A percentile compares a stretch with the other conserved stretches of the same genome.
These are phyloP conservation scores for Paramisgurnus dabryanus DNA, from an alignment of 2,113 vertebrate genomes.

Conservation along the genomic window DNA sequence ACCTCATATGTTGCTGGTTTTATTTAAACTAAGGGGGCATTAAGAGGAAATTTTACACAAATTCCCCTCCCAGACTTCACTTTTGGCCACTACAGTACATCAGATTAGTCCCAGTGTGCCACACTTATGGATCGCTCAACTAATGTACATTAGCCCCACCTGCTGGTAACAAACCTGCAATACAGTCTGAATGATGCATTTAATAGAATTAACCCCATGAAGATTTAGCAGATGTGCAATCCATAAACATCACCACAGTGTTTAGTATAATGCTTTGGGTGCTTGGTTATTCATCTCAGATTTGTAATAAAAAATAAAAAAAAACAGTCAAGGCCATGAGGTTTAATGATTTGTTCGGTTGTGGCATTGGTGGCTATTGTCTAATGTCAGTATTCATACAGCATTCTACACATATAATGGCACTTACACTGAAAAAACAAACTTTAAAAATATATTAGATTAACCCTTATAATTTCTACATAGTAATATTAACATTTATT, in stretches of 20 bases:
- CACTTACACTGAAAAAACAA: no score
- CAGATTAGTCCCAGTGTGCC: constrained; percentile 7
- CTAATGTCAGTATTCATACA: constrained; percentile 6
- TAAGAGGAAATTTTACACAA: no score
- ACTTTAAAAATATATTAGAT: no score
- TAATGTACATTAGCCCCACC: constrained; percentile 30
- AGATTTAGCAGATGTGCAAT: no score
- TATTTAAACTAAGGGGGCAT: no score
- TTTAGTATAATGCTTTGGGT: not conserved
- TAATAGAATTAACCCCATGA: not conserved
- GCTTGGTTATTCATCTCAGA: not conserved
- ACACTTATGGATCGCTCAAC: constrained; percentile 1
- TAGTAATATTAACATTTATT: no score
- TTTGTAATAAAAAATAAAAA: constrained; percentile 34
- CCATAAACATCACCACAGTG: not conserved
- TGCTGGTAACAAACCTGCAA: constrained; percentile 32
- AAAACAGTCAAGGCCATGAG: constrained; percentile 5
- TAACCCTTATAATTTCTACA: no score
- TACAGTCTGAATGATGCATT: constrained; percentile 24
- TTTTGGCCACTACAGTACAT: constrained; percentile 42
- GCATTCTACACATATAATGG: not conserved
- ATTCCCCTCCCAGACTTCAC: constrained; percentile 28
- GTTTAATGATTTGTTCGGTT: not conserved
- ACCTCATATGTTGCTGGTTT: no score
- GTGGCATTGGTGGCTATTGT: not conserved